These are phyloP conservation scores for Drosophila phalerata DNA, from an alignment of 2,888 invertebrate genomes.

Conservation along the genomic window DNA sequence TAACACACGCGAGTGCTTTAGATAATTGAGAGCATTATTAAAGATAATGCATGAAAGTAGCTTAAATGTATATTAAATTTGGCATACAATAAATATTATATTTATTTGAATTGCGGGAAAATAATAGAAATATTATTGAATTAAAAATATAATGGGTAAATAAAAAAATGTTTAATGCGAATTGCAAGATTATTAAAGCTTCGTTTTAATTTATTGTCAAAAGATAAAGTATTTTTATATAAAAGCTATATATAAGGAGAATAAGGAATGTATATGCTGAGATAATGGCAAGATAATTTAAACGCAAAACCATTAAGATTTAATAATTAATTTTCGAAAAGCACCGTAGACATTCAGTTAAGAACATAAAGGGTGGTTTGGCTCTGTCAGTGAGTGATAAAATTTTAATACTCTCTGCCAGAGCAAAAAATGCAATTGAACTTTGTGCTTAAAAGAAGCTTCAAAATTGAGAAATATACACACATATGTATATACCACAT, in stretches of 20 bases:
- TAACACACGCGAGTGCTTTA: not conserved
- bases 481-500: not conserved
- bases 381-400: not conserved
- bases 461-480: not conserved
- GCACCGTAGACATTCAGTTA: not conserved
- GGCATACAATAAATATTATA: not conserved
- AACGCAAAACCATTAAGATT: too few species aligned
- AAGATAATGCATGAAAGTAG: slow-evolving; percentile 31
- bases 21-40: slow-evolving; percentile 41
- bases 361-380: too few species aligned
- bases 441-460: not conserved
- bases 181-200: too few species aligned
- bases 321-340: not conserved
- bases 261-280: not conserved
- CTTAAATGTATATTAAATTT: slow-evolving; percentile 10
- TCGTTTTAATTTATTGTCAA: too few species aligned
- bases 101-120: not conserved
- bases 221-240: too few species aligned
- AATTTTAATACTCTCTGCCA: not conserved
- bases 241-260: too few species aligned
- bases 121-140: too few species aligned
- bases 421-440: not conserved
- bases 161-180: too few species aligned
- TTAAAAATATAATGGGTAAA: too few species aligned
- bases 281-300: too few species aligned